A percentile compares a stretch with the other conserved stretches of the same genome.
Conservation (phyloP, 92 coral and sea anemone species). For the Umimayanthus kanabou region DNA sequence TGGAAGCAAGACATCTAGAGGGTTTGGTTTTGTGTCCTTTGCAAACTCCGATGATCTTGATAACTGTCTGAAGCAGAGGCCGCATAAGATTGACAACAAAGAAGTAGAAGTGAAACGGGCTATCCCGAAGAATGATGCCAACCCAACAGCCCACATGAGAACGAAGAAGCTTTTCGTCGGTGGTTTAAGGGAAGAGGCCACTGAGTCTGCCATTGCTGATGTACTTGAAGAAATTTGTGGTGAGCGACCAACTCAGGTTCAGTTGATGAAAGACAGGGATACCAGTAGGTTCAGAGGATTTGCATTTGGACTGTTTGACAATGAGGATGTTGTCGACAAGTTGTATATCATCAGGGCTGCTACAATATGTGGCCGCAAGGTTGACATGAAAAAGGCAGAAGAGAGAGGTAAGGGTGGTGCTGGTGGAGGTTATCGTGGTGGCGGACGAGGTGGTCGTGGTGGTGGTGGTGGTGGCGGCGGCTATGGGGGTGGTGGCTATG, state of each 20-base stretch:
- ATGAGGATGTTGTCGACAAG: slow-evolving; percentile 92
- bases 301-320: slow-evolving; percentile 69
- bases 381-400: slow-evolving; percentile 94
- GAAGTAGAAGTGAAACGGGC: slow-evolving; percentile 82
- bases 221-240: slow-evolving; percentile 68
- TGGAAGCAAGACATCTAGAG: slow-evolving; percentile 54
- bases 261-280: slow-evolving; percentile 53
- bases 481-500: slow-evolving; percentile 21
- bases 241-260: slow-evolving; percentile 59
- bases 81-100: slow-evolving; percentile 76
- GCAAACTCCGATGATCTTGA: slow-evolving; percentile 58
- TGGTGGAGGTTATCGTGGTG: slow-evolving; percentile 62
- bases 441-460: slow-evolving; percentile 59
- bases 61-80: slow-evolving; percentile 47
- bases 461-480: slow-evolving; percentile 49
- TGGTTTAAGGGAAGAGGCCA: slow-evolving; percentile 74
- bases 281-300: slow-evolving; percentile 65
- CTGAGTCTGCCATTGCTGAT: slow-evolving; percentile 67
- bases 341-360: slow-evolving; percentile 74
- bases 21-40: slow-evolving; percentile 69
- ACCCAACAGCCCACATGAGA: slow-evolving; percentile 70
- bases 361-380: slow-evolving; percentile 59
- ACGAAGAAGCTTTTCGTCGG: slow-evolving; percentile 96
- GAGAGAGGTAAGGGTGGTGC: slow-evolving; percentile 63
- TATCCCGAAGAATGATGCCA: slow-evolving; percentile 88